Evolutionary conservation across 2,888 invertebrate species (phyloP).

Genomic region (Cephalotes varians): DNA sequence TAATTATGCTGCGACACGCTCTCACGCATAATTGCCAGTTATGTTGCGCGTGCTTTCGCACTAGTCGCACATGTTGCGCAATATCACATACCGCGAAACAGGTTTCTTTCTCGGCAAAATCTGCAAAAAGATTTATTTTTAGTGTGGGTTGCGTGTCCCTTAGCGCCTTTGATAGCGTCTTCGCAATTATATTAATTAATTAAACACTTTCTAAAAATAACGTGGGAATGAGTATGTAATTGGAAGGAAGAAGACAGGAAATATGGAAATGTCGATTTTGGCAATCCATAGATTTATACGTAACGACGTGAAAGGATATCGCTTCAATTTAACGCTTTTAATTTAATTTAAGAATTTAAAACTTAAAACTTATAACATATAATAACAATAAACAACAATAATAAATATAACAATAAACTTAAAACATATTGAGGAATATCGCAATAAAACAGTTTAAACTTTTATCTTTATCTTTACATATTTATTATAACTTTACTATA

Average conservation of each 20-base stretch:
- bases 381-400: no score
- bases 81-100: slow-evolving; percentile 28
- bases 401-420: no score
- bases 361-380: background rate
- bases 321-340: background rate
- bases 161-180: background rate
- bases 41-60: slow-evolving; percentile 61
- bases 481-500: no score
- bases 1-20: slow-evolving; percentile 29
- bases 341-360: background rate
- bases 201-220: slow-evolving; percentile 24
- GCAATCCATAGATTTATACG: background rate
- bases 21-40: slow-evolving; percentile 51
- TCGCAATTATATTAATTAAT: slow-evolving; percentile 25
- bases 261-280: background rate
- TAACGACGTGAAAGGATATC: background rate
- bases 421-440: no score
- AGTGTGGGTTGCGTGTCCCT: background rate
- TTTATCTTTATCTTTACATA: no score
- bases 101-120: slow-evolving; percentile 31
- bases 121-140: slow-evolving; percentile 30
- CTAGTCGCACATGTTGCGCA: slow-evolving; percentile 46
- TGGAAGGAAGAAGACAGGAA: background rate
- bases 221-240: background rate
- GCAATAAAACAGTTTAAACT: no score